Evolutionary conservation across 2,888 invertebrate species (phyloP).

Genomic region (Drosophila borborema): DNA sequence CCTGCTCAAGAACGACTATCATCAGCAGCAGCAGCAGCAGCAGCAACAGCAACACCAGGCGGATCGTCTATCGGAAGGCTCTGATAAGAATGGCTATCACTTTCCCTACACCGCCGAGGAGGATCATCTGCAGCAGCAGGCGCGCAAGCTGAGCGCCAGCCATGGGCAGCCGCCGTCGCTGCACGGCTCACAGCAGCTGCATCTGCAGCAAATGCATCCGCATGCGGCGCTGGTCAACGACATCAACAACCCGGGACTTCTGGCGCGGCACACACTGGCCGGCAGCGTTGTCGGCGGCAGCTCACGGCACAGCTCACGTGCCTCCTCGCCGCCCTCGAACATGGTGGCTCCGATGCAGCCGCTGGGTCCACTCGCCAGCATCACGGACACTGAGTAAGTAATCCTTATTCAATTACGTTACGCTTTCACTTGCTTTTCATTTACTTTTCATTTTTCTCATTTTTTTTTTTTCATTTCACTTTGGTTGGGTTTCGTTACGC

Average conservation of each 20-base stretch:
- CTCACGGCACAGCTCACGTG: conserved; percentile 84
- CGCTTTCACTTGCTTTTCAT: background rate
- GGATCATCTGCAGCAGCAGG: conserved; percentile 87
- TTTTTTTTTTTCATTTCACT: background rate
- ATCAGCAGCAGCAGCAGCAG: conserved; percentile 85
- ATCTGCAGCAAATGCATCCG: conserved; percentile 57
- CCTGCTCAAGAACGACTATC: conserved; percentile 84
- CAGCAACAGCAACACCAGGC: conserved; percentile 84
- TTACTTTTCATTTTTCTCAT: background rate
- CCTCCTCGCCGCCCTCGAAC: conserved; percentile 85
- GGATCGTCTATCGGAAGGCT: conserved; percentile 89
- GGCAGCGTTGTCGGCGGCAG: conserved; percentile 60
- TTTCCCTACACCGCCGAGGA: conserved; percentile 94
- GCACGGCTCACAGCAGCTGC: conserved; percentile 75
- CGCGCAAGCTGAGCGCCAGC: conserved; percentile 74
- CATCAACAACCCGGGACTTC: conserved; percentile 86
- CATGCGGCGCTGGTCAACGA: conserved; percentile 84
- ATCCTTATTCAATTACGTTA: background rate
- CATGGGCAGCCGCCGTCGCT: conserved; percentile 69
- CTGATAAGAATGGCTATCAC: conserved; percentile 92
- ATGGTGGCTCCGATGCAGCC: conserved; percentile 87
- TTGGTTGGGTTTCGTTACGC: background rate
- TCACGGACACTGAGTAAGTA: conserved; percentile 89
- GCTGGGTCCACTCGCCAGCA: conserved; percentile 88
- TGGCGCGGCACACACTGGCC: conserved; percentile 79